A percentile compares a stretch with the other conserved stretches of the same genome.
These are phyloP conservation scores for Petrocephalus sullivani DNA, from an alignment of 2,797 vertebrate genomes.

Conservation along the genomic window DNA sequence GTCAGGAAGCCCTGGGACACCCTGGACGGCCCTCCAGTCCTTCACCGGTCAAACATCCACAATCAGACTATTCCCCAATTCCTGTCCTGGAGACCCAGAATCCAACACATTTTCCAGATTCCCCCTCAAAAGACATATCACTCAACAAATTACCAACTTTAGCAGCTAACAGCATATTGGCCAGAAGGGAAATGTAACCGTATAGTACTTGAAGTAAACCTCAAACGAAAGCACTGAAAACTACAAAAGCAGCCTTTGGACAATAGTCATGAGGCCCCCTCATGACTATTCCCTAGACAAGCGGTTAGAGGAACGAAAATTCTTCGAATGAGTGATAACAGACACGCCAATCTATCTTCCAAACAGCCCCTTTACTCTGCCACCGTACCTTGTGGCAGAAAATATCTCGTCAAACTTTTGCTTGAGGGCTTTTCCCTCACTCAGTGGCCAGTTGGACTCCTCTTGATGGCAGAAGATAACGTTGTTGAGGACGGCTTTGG, in stretches of 20 bases:
- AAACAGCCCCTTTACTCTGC: not conserved
- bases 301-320: not conserved
- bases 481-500: slow-evolving; percentile 86
- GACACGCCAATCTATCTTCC: not conserved
- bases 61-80: not conserved
- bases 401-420: slow-evolving; percentile 98
- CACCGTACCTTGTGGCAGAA: slow-evolving; percentile 85
- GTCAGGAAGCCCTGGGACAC: not conserved
- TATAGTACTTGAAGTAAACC: not conserved
- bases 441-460: slow-evolving; percentile 95
- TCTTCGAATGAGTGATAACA: not conserved
- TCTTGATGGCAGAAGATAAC: slow-evolving; percentile 99
- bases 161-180: not conserved
- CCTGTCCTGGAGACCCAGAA: not conserved
- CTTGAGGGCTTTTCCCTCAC: slow-evolving; percentile 91
- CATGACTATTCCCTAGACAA: not conserved
- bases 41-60: not conserved
- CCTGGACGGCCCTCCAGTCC: not conserved
- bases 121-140: not conserved
- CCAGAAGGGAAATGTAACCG: not conserved
- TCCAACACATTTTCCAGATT: not conserved
- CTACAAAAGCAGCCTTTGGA: not conserved
- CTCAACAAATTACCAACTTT: not conserved
- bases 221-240: not conserved
- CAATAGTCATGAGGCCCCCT: not conserved